A percentile compares a stretch with the other conserved stretches of the same genome.
Conservation (phyloP, 1,140 invertebrate genomes). For the Magallana ariakensis region DNA sequence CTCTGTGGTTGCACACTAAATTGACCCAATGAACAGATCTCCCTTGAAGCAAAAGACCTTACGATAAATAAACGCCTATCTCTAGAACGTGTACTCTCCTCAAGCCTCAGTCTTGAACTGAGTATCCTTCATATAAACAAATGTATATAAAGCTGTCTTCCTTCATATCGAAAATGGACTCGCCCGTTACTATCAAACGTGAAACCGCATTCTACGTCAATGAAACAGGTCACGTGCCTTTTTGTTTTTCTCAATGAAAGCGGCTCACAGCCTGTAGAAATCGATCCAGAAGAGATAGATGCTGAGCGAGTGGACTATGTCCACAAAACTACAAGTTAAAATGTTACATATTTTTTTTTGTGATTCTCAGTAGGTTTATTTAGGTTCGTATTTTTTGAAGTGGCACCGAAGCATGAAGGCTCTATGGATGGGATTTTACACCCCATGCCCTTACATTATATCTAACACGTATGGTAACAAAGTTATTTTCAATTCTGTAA, state of each 20-base stretch:
- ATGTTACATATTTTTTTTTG: no score
- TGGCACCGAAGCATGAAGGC: not conserved
- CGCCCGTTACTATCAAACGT: constrained; percentile 60
- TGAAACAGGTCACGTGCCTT: constrained; percentile 52
- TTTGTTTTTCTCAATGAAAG: constrained; percentile 58
- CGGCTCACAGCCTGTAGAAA: not conserved
- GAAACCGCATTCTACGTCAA: constrained; percentile 60
- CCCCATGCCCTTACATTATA: no score
- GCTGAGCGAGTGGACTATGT: not conserved
- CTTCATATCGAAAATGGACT: constrained; percentile 43
- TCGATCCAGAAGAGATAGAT: constrained; percentile 1
- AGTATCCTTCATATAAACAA: constrained; percentile 39
- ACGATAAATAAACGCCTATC: not conserved
- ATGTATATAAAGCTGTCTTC: constrained; percentile 31
- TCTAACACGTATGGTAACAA: no score
- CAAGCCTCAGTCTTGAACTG: not conserved
- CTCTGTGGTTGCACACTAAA: not conserved
- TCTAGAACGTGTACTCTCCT: not conserved
- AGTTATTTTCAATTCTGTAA: no score
- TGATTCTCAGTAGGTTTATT: no score
- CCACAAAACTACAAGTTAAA: not conserved
- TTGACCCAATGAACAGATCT: not conserved
- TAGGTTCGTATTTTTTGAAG: not conserved
- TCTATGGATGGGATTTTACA: not conserved
- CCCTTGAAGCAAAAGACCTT: not conserved